Evolutionary conservation across 2,888 invertebrate genomes (phyloP).

Genomic region (Harpagoxenus sublaevis): DNA sequence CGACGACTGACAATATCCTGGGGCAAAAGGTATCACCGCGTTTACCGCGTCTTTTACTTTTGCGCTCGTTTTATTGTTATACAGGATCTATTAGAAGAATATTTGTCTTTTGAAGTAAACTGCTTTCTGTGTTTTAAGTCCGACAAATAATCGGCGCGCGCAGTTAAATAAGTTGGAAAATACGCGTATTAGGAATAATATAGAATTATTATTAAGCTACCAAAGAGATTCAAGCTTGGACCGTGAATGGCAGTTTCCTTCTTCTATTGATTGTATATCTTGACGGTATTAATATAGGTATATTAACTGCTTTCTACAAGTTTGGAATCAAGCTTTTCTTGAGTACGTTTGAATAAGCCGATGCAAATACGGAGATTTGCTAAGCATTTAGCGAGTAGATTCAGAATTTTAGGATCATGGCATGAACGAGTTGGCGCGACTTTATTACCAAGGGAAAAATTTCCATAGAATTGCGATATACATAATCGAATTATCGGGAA

Average conservation of each 20-base stretch:
- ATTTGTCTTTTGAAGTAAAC: no score
- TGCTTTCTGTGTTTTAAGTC: background rate
- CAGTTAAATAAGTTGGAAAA: no score
- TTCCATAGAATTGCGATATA: background rate
- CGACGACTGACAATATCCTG: slow-evolving; percentile 84
- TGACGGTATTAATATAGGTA: no score
- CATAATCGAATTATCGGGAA: background rate
- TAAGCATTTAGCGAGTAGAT: no score
- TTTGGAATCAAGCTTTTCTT: background rate
- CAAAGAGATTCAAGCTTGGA: no score
- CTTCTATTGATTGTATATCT: no score
- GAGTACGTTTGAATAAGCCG: background rate
- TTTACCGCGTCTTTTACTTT: background rate
- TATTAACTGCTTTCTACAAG: background rate
- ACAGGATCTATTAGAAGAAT: background rate
- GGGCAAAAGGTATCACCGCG: slow-evolving; percentile 82
- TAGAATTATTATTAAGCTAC: no score
- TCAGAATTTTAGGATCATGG: background rate
- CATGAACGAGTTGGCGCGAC: background rate
- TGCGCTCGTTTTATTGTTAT: background rate
- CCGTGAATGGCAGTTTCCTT: no score
- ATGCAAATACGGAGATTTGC: background rate
- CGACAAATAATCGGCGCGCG: no score
- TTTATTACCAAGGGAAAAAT: background rate
- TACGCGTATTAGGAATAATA: no score